These are phyloP conservation scores for Phyllostomus hastatus DNA, from an alignment of 2,113 vertebrate genomes.

Conservation along the genomic window DNA sequence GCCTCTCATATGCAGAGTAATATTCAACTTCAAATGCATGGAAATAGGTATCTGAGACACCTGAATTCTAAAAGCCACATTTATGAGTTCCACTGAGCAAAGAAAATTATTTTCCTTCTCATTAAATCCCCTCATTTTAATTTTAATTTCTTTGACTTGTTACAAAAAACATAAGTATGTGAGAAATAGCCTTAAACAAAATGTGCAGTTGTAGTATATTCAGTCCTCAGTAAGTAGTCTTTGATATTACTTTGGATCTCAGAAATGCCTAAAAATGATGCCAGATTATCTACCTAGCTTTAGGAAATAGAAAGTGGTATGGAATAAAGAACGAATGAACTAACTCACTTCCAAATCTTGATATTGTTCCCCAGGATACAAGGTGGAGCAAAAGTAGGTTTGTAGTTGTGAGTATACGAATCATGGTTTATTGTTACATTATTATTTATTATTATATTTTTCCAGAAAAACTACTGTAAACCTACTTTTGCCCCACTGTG, in stretches of 20 bases:
- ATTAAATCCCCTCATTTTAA: constrained; percentile 40
- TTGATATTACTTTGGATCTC: neutral
- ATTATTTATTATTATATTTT: neutral
- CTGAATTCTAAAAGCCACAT: constrained; percentile 39
- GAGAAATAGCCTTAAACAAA: constrained; percentile 25
- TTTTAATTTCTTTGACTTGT: constrained; percentile 51
- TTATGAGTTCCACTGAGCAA: constrained; percentile 45
- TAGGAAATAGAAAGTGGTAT: neutral
- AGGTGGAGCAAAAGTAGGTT: neutral
- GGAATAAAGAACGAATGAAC: neutral
- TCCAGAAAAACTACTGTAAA: neutral
- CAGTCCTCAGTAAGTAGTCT: neutral
- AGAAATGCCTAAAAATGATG: neutral
- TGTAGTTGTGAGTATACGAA: neutral
- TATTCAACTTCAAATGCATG: constrained; percentile 35
- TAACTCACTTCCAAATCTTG: neutral
- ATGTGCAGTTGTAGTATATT: neutral
- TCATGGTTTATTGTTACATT: neutral
- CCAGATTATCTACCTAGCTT: neutral
- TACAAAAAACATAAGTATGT: neutral
- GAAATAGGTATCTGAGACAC: neutral
- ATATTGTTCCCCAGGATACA: neutral
- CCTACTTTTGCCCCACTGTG: neutral
- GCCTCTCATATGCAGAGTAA: neutral
- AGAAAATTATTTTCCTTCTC: constrained; percentile 44